Evolutionary conservation across 2,888 invertebrate species (phyloP).

Genomic region (Parascotia fuliginaria): DNA sequence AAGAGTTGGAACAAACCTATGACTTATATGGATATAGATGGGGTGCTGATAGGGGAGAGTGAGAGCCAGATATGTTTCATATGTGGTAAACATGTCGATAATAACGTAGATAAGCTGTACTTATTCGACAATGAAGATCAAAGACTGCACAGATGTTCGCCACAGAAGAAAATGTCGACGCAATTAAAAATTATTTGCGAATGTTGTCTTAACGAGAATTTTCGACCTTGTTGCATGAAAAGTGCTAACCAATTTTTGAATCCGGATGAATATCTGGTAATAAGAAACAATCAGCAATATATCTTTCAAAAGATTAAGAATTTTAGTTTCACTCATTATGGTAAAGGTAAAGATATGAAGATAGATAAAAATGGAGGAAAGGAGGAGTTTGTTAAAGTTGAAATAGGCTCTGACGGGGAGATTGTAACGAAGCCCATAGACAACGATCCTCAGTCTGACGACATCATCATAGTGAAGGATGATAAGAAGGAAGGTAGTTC

Average conservation of each 20-base stretch:
- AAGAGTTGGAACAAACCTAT: slow-evolving; percentile 61
- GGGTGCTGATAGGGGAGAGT: slow-evolving; percentile 57
- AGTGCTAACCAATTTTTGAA: slow-evolving; percentile 69
- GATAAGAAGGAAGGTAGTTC: slow-evolving; percentile 58
- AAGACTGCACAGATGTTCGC: slow-evolving; percentile 68
- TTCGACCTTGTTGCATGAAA: slow-evolving; percentile 68
- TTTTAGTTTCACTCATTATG: slow-evolving; percentile 44
- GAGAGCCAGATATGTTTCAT: slow-evolving; percentile 73
- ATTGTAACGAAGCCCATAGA: slow-evolving; percentile 68
- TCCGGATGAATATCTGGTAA: slow-evolving; percentile 74
- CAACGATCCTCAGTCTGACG: slow-evolving; percentile 50
- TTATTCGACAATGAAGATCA: slow-evolving; percentile 80
- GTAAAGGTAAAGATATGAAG: slow-evolving; percentile 41
- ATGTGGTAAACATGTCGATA: slow-evolving; percentile 67
- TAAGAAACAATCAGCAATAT: slow-evolving; percentile 78
- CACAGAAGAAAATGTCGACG: slow-evolving; percentile 66
- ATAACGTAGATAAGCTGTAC: slow-evolving; percentile 66
- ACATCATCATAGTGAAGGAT: slow-evolving; percentile 59
- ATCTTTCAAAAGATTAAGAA: slow-evolving; percentile 71
- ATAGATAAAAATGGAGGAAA: slow-evolving; percentile 44
- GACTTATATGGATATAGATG: slow-evolving; percentile 60
- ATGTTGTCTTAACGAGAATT: slow-evolving; percentile 67
- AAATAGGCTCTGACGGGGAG: slow-evolving; percentile 77
- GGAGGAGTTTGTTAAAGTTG: slow-evolving; percentile 72
- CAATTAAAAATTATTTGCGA: slow-evolving; percentile 77